Evolutionary conservation across 2,113 vertebrate genomes (phyloP).

Genomic region (Falco punctatus): DNA sequence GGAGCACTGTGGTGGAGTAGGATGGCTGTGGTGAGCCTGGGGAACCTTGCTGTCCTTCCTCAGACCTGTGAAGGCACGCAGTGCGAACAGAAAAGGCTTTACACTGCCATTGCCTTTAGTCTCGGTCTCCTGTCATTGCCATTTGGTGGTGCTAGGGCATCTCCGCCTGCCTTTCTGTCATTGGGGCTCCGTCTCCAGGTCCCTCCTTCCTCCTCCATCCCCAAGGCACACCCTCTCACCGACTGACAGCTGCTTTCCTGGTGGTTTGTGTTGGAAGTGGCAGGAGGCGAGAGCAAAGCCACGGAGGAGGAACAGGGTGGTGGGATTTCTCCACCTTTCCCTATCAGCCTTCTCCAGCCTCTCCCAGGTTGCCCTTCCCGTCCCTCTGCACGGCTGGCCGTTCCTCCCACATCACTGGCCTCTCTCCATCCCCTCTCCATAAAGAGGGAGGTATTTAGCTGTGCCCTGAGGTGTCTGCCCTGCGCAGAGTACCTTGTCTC

Average conservation of each 20-base stretch:
- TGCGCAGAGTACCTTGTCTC: not conserved
- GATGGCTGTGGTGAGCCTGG: not conserved
- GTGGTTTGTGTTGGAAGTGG: not conserved
- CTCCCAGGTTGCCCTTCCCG: not conserved
- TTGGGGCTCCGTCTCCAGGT: not conserved
- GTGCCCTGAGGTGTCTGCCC: not conserved
- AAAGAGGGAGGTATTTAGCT: not conserved
- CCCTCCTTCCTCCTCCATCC: not conserved
- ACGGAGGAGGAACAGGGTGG: not conserved
- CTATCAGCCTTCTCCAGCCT: not conserved
- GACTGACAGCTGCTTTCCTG: not conserved
- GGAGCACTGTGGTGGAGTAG: not conserved
- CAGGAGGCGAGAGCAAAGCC: not conserved
- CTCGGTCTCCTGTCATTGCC: not conserved
- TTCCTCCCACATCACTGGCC: not conserved
- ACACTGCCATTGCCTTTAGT: not conserved
- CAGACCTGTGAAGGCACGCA: rapidly evolving
- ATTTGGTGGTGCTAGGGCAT: not conserved
- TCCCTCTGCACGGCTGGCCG: not conserved
- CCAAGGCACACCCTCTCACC: not conserved
- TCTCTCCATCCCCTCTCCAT: not conserved
- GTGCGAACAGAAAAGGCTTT: not conserved
- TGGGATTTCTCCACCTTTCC: not conserved
- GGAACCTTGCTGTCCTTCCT: not conserved
- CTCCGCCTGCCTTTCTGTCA: not conserved